A percentile compares a stretch with the other conserved stretches of the same genome.
phyloP scores from a whole-genome alignment of 2,797 vertebrate species.

The Ibycter americanus region DNA sequence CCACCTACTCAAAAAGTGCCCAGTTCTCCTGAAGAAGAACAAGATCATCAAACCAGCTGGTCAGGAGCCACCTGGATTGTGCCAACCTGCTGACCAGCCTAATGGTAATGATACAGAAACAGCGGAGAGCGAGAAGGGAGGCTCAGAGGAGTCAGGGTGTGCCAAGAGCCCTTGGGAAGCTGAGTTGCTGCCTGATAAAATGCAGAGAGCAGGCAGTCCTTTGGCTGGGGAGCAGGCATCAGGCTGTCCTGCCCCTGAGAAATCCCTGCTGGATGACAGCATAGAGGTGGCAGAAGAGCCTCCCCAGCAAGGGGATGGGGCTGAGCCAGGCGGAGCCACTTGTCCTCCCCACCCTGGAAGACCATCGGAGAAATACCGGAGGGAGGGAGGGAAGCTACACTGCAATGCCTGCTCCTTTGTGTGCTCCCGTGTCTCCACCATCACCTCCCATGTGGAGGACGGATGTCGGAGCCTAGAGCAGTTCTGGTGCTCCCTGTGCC shows the following conservation, averaged over 20 bases:
- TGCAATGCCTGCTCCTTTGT: slow-evolving; percentile 85
- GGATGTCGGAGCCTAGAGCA: slow-evolving; percentile 68
- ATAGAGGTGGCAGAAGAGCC: neutral
- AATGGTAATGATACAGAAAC: neutral
- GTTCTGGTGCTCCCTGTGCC: slow-evolving; percentile 68
- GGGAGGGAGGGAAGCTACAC: slow-evolving; percentile 80
- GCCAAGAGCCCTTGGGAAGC: neutral
- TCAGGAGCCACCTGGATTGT: neutral
- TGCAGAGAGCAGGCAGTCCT: neutral
- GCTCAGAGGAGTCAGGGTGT: neutral
- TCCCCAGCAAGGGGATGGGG: neutral
- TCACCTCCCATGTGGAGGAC: slow-evolving; percentile 81
- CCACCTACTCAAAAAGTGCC: slow-evolving; percentile 87
- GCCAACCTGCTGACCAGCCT: neutral
- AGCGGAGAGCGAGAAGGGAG: neutral
- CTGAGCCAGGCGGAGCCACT: neutral
- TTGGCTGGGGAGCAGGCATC: neutral
- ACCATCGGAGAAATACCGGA: slow-evolving; percentile 62
- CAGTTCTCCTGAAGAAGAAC: slow-evolving; percentile 71
- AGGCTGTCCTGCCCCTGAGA: neutral
- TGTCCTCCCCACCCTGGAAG: slow-evolving; percentile 2
- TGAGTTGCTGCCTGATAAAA: neutral
- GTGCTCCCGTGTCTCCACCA: slow-evolving; percentile 81
- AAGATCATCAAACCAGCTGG: slow-evolving; percentile 39
- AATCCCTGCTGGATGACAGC: neutral